Base-by-base conservation (phyloP, 1,140 invertebrate species). In the Meloidogyne hapla region DNA sequence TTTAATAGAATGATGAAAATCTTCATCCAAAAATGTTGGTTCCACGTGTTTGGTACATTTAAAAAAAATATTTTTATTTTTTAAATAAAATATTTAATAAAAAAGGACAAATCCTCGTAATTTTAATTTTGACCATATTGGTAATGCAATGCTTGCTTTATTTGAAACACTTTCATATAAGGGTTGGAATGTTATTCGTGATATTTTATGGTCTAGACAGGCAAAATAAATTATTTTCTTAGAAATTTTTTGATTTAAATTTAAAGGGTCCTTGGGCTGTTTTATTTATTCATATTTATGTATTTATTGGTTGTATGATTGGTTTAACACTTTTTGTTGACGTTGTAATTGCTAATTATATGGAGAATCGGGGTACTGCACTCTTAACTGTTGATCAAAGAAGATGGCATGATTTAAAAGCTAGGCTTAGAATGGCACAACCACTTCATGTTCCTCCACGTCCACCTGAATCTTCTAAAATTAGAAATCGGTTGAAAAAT, bases 261-360 rank as follows among this genome's bases (percentile, higher is more conserved):
- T 77, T 33, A 15, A 56, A 74, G 23, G 74, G 76, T 67, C 69
- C 79, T 45, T 87, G 82, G 82, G 81, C 87, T 28, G 94, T 95
- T 0, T 92, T 99, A 77, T 99, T 98, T 85, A 98, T 99, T 73
- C 97, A 99, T 85, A 93, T 99, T 66, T 99, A 98, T 86, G 98
- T 99, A 76, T 99, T 99, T 88, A 91, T 99, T 85, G 97, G 97
- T 42, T 98, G 95, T 88, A 98, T 99, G 95, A 99, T 99, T 89
- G 97, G 97, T 13, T 89, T 99, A 38, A 99, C 97, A 0, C 87
- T 99, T 56, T 99, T 99, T 89, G 97, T 99, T 25, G 81, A 81
- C 69, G 97, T 99, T 1, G 96, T 99, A 5, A 98, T 99, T 89
- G 96, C 97, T 6, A 99, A 99, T 90, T 99, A 99, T 89, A 98